Evolutionary conservation across 2,113 vertebrate species (phyloP).

Genomic region (Lepisosteus osseus): DNA sequence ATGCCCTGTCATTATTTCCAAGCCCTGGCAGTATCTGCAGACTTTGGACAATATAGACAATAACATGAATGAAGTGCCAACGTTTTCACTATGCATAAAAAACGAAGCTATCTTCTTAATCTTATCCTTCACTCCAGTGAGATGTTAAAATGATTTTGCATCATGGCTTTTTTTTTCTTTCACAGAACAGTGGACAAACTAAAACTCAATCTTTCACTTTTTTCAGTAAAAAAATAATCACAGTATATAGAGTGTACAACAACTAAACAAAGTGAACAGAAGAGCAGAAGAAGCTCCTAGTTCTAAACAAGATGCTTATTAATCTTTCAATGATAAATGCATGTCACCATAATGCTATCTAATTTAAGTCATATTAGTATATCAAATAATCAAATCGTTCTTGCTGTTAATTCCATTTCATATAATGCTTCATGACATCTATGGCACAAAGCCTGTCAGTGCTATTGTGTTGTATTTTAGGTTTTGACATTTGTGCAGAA

Average conservation of each 20-base stretch:
- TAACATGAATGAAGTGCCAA: conserved; percentile 41
- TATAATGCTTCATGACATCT: background rate
- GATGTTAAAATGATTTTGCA: background rate
- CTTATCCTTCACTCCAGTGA: background rate
- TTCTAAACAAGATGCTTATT: background rate
- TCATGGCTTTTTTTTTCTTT: too few species aligned
- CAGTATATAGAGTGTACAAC: too few species aligned
- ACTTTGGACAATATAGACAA: conserved; percentile 51
- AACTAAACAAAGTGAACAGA: background rate
- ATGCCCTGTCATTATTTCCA: conserved; percentile 57
- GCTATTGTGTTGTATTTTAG: background rate
- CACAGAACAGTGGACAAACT: too few species aligned
- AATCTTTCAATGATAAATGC: background rate
- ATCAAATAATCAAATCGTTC: background rate
- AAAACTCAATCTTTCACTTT: too few species aligned
- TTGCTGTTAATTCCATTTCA: conserved; percentile 1
- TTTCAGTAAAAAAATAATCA: too few species aligned
- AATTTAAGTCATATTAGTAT: background rate
- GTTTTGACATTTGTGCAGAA: background rate
- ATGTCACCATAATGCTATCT: background rate
- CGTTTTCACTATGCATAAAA: conserved; percentile 34
- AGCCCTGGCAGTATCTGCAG: conserved; percentile 52
- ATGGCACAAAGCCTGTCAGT: conserved; percentile 1
- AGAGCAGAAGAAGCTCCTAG: background rate
- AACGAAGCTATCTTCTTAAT: conserved; percentile 14